These are phyloP conservation scores for Gouania willdenowi DNA, from an alignment of 2,797 vertebrate genomes.

Conservation along the genomic window DNA sequence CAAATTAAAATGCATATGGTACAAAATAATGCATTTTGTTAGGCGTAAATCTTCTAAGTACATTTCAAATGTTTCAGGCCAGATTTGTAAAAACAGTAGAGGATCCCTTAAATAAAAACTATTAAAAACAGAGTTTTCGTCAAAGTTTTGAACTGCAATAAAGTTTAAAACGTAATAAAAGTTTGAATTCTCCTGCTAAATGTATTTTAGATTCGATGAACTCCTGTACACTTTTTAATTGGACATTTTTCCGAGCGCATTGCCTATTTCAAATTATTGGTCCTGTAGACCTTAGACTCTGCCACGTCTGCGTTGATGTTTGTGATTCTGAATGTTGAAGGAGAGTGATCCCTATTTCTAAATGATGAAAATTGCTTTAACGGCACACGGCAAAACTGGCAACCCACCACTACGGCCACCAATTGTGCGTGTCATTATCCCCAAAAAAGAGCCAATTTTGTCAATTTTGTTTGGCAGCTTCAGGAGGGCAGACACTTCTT, in stretches of 20 bases:
- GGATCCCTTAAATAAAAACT: too few relatives aligned
- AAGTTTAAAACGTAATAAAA: background rate
- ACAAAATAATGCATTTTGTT: too few relatives aligned
- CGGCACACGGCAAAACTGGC: conserved; percentile 47
- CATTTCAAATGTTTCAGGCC: too few relatives aligned
- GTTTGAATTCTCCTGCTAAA: background rate
- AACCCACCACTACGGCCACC: conserved; percentile 26
- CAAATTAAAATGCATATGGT: too few relatives aligned
- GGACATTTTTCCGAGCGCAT: conserved; percentile 8
- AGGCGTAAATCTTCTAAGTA: too few relatives aligned
- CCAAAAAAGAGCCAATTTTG: conserved; percentile 53
- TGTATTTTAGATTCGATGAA: too few relatives aligned
- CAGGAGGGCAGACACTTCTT: conserved; percentile 34
- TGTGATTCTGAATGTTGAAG: conserved; percentile 14
- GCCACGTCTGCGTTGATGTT: background rate
- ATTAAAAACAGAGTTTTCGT: too few relatives aligned
- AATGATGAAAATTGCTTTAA: conserved; percentile 55
- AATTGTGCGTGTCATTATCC: conserved; percentile 46
- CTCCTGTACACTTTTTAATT: too few relatives aligned
- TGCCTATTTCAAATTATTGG: conserved; percentile 13
- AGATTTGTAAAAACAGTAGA: too few relatives aligned
- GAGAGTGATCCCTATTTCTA: conserved; percentile 39
- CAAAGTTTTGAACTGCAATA: too few relatives aligned
- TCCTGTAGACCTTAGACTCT: conserved; percentile 21
- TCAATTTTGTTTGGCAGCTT: conserved; percentile 53